Conservation (phyloP, 1,140 invertebrate genomes). For the Thrips palmi region DNA sequence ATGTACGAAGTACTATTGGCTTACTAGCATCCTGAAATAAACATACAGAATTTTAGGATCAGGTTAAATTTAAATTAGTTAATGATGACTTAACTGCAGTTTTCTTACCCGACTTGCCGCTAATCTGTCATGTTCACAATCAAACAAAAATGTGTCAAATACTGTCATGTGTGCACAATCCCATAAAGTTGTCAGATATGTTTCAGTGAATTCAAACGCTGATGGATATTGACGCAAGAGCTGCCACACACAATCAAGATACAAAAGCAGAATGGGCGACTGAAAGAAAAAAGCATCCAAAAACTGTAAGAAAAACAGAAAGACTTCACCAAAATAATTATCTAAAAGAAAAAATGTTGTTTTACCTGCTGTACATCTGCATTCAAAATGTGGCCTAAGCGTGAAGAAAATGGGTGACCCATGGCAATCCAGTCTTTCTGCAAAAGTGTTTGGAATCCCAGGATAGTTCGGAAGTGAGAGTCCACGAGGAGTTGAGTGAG, state of each 20-base stretch:
- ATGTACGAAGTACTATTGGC: constrained; percentile 43
- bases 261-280: constrained; percentile 74
- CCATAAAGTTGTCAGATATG: constrained; percentile 79
- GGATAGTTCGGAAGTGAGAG: constrained; percentile 59
- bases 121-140: constrained; percentile 50
- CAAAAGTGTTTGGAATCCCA: constrained; percentile 78
- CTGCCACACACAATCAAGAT: constrained; percentile 89
- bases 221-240: constrained; percentile 69
- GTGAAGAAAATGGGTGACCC: constrained; percentile 69
- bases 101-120: constrained; percentile 30
- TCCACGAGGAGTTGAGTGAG: constrained; percentile 76
- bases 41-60: background rate
- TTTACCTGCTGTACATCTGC: constrained; percentile 30
- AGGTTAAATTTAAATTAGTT: background rate
- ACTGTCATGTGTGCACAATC: constrained; percentile 69
- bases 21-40: constrained; percentile 26
- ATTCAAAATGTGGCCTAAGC: constrained; percentile 38
- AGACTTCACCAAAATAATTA: constrained; percentile 4
- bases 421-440: constrained; percentile 90
- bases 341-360: constrained; percentile 3
- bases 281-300: constrained; percentile 21
- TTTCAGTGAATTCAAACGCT: constrained; percentile 82
- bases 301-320: background rate
- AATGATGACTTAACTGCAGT: background rate
- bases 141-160: constrained; percentile 86